Base-by-base conservation (phyloP, 2,888 invertebrate species). In the Nymphalis urticae region DNA sequence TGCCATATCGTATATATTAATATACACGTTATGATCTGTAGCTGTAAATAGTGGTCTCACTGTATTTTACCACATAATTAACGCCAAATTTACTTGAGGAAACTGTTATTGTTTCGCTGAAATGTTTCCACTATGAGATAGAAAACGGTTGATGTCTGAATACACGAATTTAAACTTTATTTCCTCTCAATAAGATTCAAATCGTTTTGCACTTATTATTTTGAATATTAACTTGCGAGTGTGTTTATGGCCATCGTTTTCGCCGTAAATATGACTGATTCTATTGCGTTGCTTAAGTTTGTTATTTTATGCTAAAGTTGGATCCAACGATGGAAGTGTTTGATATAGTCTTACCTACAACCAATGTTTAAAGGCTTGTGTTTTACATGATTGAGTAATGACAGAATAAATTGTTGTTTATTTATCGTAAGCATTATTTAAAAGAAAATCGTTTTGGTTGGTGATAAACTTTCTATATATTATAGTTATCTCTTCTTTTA, bases 71-170 rank as follows among this genome's bases (percentile, higher is more conserved):
- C 58, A 48, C 51, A 62, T 59, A 69, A 71, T 73, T 73, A 65
- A 64, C 73, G 66, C 63, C 61, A 68, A 69, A 71, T 71, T 69
- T 70, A 58, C 65, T 64, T 27, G 24, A 66, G 60, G 68, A 71
- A 71, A 71, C 65, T 66, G 71, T 71, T 71, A 71, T 63, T 66
- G 68, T 65, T 68, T 65, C 48, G 62, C 60, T 68, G 62, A 36
- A 62, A 58, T 58, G 54, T 48, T 62, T 48, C 50, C 58, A 16
- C 51, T 53, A 48, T 27, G 67, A 64, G 32, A 58, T 67, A 48
- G 13, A 4, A 60, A 36, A 16, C 13, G 10, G 9, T 8, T 4
- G 21, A 21, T 16, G 16, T 24, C 16, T 24, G 21, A 8, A 48
- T 21, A 32, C 13, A 2, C 16, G 17, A 62, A 62, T 56, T 3